Percentiles rank a stretch among this genome's conserved stretches.
Conservation (phyloP, 2,797 vertebrate species). For the Cygnus olor region DNA sequence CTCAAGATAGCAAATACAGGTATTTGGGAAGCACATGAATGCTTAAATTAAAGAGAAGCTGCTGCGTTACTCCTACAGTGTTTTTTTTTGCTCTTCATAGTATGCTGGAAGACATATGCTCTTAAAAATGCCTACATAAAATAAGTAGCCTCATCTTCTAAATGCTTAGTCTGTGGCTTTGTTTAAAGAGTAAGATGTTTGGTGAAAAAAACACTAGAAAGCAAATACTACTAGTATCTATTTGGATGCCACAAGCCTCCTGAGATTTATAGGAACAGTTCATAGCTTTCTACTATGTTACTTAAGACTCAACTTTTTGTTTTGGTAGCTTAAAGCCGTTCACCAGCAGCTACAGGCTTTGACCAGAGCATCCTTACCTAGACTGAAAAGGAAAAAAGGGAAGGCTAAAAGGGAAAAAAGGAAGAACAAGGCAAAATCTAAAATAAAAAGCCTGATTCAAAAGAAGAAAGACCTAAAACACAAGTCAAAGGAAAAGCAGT, state of each 20-base stretch:
- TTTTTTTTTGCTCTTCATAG: not conserved
- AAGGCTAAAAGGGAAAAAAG: conserved; percentile 80
- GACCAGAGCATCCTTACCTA: conserved; percentile 78
- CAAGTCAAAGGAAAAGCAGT: conserved; percentile 73
- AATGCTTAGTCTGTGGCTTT: not conserved
- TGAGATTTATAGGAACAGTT: not conserved
- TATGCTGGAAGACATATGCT: not conserved
- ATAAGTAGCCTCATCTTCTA: not conserved
- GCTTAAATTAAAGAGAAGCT: not conserved
- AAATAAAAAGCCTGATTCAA: conserved; percentile 74
- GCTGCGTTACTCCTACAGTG: not conserved
- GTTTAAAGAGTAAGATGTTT: not conserved
- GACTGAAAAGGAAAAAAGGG: conserved; percentile 82
- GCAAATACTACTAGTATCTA: not conserved
- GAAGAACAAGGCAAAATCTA: conserved; percentile 68
- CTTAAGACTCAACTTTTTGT: not conserved
- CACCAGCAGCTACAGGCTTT: conserved; percentile 85
- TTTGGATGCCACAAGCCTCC: not conserved
- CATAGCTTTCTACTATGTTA: not conserved
- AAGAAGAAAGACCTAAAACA: conserved; percentile 75
- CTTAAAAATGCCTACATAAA: not conserved
- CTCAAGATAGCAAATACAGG: not conserved
- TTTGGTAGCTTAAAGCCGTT: conserved; percentile 85
- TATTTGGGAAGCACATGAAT: not conserved
- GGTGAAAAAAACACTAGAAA: not conserved